Base-by-base conservation (phyloP, 2,888 invertebrate species). In the Abscondita cerata region DNA sequence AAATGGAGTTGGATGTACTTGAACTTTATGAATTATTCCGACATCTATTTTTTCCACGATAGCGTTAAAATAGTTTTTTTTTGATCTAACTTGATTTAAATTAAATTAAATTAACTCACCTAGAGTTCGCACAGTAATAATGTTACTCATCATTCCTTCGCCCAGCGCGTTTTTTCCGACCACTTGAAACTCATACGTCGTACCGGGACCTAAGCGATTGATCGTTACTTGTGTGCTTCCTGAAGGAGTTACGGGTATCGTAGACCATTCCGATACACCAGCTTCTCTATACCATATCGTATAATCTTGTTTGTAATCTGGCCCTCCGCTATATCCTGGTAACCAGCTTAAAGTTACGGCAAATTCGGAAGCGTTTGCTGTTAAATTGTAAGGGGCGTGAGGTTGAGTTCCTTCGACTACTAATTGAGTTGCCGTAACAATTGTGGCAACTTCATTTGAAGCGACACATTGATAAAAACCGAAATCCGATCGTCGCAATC, bases 401-500 rank as follows among this genome's bases (percentile, higher is more conserved):
- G 97, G 97, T 76, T 96, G 95, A 12, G 97, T 97, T 19, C 96
- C 96, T 82, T 95, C 93, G 70, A 95, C 92, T 70, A 95, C 93
- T 63, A 95, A 83, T 78, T 94, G 94, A 51, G 95, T 94, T 69
- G 92, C 89, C 15, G 93, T 90, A 59, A 95, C 91, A 78, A 97
- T 91, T n/a, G 95, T 96, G 44, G 96, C 95, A 71, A 97, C 96
- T 83, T 96, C 96, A 80, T 97, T 98, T 66, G 91, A 89, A 18
- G 95, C 96, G 71, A 96, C 92, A 82, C 98, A 98, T 82, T 98
- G 96, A 81, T 97, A 98, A 78, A 90, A 92, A 47, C 96, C 97
- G 80, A 96, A 95, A 83, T 97, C 97, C 65, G 92, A 89, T 46
- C 95, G 87, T 8, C 92, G 86, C 71, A 97, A 84, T 72, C 90